These are phyloP conservation scores for Phortica variegata DNA, from an alignment of 1,140 invertebrate species.

Conservation along the genomic window DNA sequence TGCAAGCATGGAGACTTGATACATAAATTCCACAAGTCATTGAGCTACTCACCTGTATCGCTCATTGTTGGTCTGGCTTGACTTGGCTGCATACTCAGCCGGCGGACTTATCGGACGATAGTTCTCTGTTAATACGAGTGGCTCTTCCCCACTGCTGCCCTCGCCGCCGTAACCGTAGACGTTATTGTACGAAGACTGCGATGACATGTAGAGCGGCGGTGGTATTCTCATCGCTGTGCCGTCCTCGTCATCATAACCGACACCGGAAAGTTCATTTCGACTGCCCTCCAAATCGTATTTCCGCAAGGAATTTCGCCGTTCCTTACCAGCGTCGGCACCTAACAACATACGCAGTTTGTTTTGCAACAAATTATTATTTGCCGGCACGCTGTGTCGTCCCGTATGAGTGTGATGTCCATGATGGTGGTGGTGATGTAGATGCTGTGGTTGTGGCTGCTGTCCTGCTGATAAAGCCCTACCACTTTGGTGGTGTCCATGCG, in stretches of 20 bases:
- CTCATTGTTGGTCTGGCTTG: constrained; percentile 50
- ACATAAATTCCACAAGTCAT: background rate
- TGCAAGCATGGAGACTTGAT: background rate
- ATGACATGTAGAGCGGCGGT: constrained; percentile 46
- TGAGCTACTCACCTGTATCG: constrained; percentile 42
- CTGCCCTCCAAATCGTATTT: constrained; percentile 30
- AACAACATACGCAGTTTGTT: constrained; percentile 74
- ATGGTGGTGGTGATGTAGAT: constrained; percentile 53
- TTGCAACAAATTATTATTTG: constrained; percentile 69
- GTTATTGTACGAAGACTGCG: constrained; percentile 36
- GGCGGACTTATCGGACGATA: constrained; percentile 66
- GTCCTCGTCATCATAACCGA: constrained; percentile 38
- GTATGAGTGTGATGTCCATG: constrained; percentile 15
- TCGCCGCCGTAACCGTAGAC: constrained; percentile 25
- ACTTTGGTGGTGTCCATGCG: constrained; percentile 53
- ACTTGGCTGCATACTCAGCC: constrained; percentile 63
- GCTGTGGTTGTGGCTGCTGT: constrained; percentile 54
- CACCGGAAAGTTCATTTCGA: constrained; percentile 23
- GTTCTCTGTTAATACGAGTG: constrained; percentile 57
- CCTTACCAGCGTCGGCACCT: constrained; percentile 62
- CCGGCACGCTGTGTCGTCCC: constrained; percentile 22
- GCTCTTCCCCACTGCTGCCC: constrained; percentile 38
- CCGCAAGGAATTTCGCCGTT: constrained; percentile 12
- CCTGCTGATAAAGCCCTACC: constrained; percentile 25
- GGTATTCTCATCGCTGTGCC: constrained; percentile 42